These are phyloP conservation scores for Tapirus indicus DNA, from an alignment of 2,797 vertebrate species.

Conservation along the genomic window DNA sequence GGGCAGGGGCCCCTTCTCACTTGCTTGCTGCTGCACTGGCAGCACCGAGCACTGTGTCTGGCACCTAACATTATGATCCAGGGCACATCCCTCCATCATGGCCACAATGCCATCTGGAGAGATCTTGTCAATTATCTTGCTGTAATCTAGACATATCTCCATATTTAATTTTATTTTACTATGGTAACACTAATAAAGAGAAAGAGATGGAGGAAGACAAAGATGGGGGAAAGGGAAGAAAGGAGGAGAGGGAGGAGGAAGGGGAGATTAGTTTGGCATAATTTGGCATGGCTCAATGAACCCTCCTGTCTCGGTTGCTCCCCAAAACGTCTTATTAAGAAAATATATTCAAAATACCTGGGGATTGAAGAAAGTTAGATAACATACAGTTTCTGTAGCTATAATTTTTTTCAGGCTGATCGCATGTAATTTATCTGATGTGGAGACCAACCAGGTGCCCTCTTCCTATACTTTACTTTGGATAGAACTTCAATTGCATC, in stretches of 20 bases:
- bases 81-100: not conserved
- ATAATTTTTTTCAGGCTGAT: not conserved
- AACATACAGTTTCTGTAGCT: not conserved
- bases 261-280: not conserved
- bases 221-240: not conserved
- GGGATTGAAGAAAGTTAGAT: not conserved
- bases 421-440: not conserved
- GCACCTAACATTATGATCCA: not conserved
- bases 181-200: not conserved
- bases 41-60: not conserved
- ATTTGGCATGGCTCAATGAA: not conserved
- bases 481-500: not conserved
- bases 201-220: not conserved
- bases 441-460: not conserved
- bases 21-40: fast-evolving
- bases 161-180: not conserved
- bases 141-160: not conserved
- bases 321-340: not conserved
- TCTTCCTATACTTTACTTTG: not conserved
- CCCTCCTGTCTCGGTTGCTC: not conserved
- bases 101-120: not conserved
- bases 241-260: not conserved
- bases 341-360: not conserved
- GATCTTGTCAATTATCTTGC: not conserved
- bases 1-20: not conserved